phyloP scores from a whole-genome alignment of 1,140 invertebrate genomes.

The Drosophila prosaltans region DNA sequence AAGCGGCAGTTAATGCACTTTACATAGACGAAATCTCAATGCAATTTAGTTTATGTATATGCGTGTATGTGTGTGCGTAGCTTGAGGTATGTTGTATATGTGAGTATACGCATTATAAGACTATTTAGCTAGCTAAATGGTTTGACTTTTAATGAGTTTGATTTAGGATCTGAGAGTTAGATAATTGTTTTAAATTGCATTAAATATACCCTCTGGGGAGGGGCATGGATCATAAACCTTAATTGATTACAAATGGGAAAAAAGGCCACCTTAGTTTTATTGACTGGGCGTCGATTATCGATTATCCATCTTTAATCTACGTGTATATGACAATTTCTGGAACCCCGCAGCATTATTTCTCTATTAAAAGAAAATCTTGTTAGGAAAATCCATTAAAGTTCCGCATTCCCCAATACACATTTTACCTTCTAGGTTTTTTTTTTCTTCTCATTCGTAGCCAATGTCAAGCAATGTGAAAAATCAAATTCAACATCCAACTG shows the following conservation, averaged over 20 bases:
- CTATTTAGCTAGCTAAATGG: slow-evolving; percentile 9
- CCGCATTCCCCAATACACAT: slow-evolving; percentile 1
- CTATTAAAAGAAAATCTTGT: slow-evolving; percentile 35
- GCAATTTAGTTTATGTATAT: not conserved
- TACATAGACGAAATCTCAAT: slow-evolving; percentile 13
- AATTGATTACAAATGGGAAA: not conserved
- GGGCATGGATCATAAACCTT: not conserved
- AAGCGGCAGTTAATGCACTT: slow-evolving; percentile 40
- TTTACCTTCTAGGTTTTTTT: not conserved
- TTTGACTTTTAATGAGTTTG: slow-evolving; percentile 5
- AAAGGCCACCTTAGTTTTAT: not conserved
- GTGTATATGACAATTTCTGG: not conserved
- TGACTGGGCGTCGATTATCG: not conserved
- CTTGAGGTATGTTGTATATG: not conserved
- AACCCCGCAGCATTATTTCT: not conserved
- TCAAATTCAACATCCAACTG: slow-evolving; percentile 54
- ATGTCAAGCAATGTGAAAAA: slow-evolving; percentile 60
- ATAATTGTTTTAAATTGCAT: slow-evolving; percentile 2
- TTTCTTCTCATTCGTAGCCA: slow-evolving; percentile 13
- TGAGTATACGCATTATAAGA: not conserved
- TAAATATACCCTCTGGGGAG: not conserved
- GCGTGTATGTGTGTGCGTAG: not conserved
- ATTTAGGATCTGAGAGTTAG: not conserved
- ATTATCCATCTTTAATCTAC: slow-evolving; percentile 1
- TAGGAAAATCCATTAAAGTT: slow-evolving; percentile 57